A percentile compares a stretch with the other conserved stretches of the same genome.
phyloP scores from a whole-genome alignment of 2,113 vertebrate genomes.

The Numenius arquata region DNA sequence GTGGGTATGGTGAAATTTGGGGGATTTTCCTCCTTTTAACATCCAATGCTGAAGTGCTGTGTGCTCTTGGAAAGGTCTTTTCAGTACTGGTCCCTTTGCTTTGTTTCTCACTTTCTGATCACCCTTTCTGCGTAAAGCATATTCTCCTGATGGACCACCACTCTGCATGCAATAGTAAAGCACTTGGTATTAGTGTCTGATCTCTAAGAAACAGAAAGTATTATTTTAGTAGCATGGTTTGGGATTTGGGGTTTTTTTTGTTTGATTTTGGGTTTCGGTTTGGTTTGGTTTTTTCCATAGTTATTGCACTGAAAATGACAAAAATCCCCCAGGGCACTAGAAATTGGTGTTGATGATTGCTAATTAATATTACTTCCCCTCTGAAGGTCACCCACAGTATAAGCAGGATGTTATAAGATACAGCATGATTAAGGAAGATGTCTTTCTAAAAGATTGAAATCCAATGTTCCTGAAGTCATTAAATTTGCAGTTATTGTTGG shows the following conservation, averaged over 20 bases:
- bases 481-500: not conserved
- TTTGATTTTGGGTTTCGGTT: not conserved
- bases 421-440: not conserved
- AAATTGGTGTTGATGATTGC: not conserved
- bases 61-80: not conserved
- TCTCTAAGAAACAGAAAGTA: not conserved
- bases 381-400: not conserved
- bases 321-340: not conserved
- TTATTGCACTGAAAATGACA: not conserved
- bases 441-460: not conserved
- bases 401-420: not conserved
- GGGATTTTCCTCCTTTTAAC: not conserved
- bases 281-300: not conserved
- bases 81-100: not conserved
- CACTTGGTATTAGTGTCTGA: not conserved
- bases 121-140: not conserved
- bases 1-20: not conserved
- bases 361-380: not conserved
- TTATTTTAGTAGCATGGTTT: accelerated
- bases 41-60: not conserved
- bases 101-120: not conserved
- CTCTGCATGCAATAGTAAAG: not conserved
- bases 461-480: not conserved
- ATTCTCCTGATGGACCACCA: not conserved
- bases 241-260: not conserved